A percentile compares a stretch with the other conserved stretches of the same genome.
Conservation (phyloP, 2,797 vertebrate species). For the Anolis apletophallus region DNA sequence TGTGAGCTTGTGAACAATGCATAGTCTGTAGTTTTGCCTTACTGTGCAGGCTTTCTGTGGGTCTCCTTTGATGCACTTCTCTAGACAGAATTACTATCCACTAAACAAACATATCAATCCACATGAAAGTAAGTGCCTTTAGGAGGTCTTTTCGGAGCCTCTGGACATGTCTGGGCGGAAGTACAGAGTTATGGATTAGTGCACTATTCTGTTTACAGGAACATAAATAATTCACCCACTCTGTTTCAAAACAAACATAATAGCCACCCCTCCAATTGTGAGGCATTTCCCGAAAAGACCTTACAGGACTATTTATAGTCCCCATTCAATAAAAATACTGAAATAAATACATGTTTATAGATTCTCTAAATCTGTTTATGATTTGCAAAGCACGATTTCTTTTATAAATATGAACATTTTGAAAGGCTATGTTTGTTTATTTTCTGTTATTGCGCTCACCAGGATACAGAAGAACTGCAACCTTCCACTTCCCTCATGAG, state of each 20-base stretch:
- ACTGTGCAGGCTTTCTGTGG: constrained; percentile 64
- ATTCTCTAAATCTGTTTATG: constrained; percentile 38
- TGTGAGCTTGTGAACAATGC: constrained; percentile 46
- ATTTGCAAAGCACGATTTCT: not conserved
- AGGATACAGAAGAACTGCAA: constrained; percentile 72
- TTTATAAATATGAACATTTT: not conserved
- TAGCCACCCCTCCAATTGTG: constrained; percentile 39
- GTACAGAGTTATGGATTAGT: constrained; percentile 58
- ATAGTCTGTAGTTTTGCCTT: constrained; percentile 48
- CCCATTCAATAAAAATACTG: constrained; percentile 46
- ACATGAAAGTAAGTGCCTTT: constrained; percentile 67
- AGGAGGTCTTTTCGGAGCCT: constrained; percentile 61
- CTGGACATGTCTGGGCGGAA: constrained; percentile 59
- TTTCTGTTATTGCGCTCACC: constrained; percentile 34
- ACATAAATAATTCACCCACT: constrained; percentile 66
- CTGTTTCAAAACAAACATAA: constrained; percentile 56
- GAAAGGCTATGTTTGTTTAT: not conserved
- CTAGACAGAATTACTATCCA: constrained; percentile 63
- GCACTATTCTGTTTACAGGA: constrained; percentile 58
- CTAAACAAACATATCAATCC: constrained; percentile 69
- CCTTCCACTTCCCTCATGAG: constrained; percentile 71
- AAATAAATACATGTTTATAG: not conserved
- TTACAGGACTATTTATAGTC: constrained; percentile 38
- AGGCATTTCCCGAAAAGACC: constrained; percentile 31
- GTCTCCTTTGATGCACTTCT: constrained; percentile 54